A percentile compares a stretch with the other conserved stretches of the same genome.
These are phyloP conservation scores for Pegoplata infirma DNA, from an alignment of 2,888 invertebrate species.

Conservation along the genomic window DNA sequence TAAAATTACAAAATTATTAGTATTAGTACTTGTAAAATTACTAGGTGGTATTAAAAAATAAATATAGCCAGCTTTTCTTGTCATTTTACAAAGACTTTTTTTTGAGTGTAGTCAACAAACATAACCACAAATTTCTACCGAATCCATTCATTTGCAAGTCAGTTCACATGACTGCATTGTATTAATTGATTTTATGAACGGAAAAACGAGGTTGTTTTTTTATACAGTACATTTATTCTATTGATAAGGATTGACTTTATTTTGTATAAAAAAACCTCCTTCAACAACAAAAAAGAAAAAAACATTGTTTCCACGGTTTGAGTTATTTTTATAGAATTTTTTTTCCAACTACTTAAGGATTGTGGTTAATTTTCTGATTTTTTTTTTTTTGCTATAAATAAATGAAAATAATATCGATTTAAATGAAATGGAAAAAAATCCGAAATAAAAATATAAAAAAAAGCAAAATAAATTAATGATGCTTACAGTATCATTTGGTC, in stretches of 20 bases:
- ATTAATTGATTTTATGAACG: slow-evolving; percentile 17
- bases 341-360: neutral
- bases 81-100: too few species aligned
- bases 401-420: neutral
- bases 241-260: slow-evolving; percentile 1
- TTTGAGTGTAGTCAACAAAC: neutral
- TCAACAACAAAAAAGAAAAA: neutral
- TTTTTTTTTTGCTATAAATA: neutral
- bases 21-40: too few species aligned
- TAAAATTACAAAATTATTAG: too few species aligned
- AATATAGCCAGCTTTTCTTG: too few species aligned
- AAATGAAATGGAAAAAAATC: neutral
- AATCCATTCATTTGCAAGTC: slow-evolving; percentile 14
- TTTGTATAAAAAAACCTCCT: neutral
- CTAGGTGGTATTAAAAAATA: too few species aligned
- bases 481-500: neutral
- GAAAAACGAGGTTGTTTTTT: neutral
- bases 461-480: too few species aligned
- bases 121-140: neutral
- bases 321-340: too few species aligned
- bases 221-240: neutral
- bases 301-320: neutral
- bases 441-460: too few species aligned
- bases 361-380: neutral
- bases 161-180: neutral